Evolutionary conservation across 2,113 vertebrate genomes (phyloP), one percentile per base, ranked within the genome.

Genomic region (Girardinichthys multiradiatus): DNA sequence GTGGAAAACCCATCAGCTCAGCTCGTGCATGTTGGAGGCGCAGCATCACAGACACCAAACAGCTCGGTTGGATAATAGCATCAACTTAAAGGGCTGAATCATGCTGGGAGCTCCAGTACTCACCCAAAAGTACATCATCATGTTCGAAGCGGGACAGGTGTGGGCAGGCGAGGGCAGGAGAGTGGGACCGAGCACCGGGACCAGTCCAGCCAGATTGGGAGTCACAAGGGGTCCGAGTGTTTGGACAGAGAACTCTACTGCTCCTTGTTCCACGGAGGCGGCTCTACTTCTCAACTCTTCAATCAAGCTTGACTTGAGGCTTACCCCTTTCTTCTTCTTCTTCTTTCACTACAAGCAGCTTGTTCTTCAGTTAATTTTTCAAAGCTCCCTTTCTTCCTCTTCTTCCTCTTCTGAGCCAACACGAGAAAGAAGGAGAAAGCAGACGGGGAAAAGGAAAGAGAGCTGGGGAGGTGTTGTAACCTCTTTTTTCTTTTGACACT

Each of bases 91-190:
- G 13, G 51, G 60, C 28, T 65, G 33, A 64, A 77, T 75, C 66
- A 67, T 64, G 30, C 72, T 35, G 63, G 45, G 57, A 68, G 72
- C 74, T 65, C 30, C 64, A 3, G 72, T 86, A 94, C 94, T 94
- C 89, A 95, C 94, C 94, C 94, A 95, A 82, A 95, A 95, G 92
- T 94, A 95, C 94, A 95, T 94, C 94, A 95, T 94, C 91, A 93
- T 94, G 88, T 91, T 89, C 84, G 86, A 87, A 48, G 77, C 60
- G 58, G 82, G 85, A 67, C 77, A 67, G 86, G 82, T 81, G 83
- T 73, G 76, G 71, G 79, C 73, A 58, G 74, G 76, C 67, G 81
- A 66, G 63, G 27, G 68, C 68, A 79, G 71, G 66, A 72, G 74
- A 76, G 82, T 27, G 31, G 80, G 79, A 57, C 77, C 71, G n/a